Evolutionary conservation across 2,797 vertebrate species (phyloP), one percentile per base, ranked within the genome.

Genomic region (Borostomias antarcticus): DNA sequence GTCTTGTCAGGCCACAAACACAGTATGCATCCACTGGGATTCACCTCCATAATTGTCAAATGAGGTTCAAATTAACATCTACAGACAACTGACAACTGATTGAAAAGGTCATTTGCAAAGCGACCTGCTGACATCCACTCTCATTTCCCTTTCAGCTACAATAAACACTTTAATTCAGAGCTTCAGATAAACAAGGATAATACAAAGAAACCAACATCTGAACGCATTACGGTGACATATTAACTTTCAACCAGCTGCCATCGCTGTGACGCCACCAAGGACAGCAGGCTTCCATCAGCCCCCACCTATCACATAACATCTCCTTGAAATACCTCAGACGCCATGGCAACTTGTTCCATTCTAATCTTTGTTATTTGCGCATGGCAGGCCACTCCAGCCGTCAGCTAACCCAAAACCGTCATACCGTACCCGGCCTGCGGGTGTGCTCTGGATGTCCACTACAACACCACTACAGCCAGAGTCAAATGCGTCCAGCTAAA

Each of bases 341-440:
- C 88, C 89, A 92, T 91, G 89, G 87, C 84, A 90, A 92, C 90
- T 70, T 74, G 79, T 78, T 88, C 81, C 8, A 29, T 52, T 90
- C 81, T 83, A 86, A 88, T 89, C 89, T 86, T 84, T 88, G 84
- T 87, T 89, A 88, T 89, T 87, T 82, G 82, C 85, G 84, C 83
- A 81, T 83, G 85, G 84, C 68, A 75, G 69, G 72, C 76, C 78
- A 77, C 82, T 82, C 72, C 77, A 80, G 78, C 75, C 85, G 75
- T 80, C 80, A 80, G 86, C 83, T 89, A 89, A 88, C 86, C 85
- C 80, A 69, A 69, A 72, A 83, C 77, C 69, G 70, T 80, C 79
- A 76, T 76, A n/a, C n/a, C n/a, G n/a, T n/a, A n/a, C n/a, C n/a
- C n/a, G n/a, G n/a, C n/a, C n/a, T n/a, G n/a, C n/a, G 69, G 78